Base-by-base conservation (phyloP, 2,113 vertebrate species). In the Phrynocephalus versicolor region DNA sequence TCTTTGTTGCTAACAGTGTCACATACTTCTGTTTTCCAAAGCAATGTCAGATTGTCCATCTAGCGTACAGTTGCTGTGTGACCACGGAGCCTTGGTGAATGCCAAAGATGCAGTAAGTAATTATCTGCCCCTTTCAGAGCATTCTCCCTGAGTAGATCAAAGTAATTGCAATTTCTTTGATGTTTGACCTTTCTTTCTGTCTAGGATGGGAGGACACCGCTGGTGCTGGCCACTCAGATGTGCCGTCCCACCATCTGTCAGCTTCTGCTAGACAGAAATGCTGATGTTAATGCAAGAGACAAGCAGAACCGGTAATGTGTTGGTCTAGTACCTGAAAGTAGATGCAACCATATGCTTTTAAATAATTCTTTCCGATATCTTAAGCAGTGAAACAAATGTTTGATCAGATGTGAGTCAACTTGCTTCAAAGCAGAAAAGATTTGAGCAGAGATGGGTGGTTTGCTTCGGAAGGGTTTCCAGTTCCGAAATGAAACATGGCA, bases 181-280 rank as follows among this genome's bases (percentile, higher is more conserved):
- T 30, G 30, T 8, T 84, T 27, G 45, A 6, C 37, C 41, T 83
- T 75, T n/a, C 39, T 72, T 70, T 7, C 35, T 70, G 33, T 70
- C 33, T 90, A 99, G 99, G 98, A 99, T 1, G 98, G 98, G 51
- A 96, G 97, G 93, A 99, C 98, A 0, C 98, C 99, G 0, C 95
- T 99, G 79, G 97, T 99, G 87, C 96, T 99, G 92, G 98, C 98
- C 88, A 99, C 99, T 57, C 99, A 99, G 94, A 98, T 99, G 98
- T 99, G 98, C 84, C 98, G 97, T 88, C 98, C 98, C 21, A 81
- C 89, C 0, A 96, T 98, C 21, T 99, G 99, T 89, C 97, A 99
- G 91, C 95, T 99, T 88, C 96, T 99, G 77, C 91, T 99, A 19
- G 99, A 99, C 58, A 94, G 97, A 78, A 98, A 98, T 9, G 98